phyloP scores from a whole-genome alignment of 2,888 invertebrate genomes.

The Caenorhabditis doughertyi region DNA sequence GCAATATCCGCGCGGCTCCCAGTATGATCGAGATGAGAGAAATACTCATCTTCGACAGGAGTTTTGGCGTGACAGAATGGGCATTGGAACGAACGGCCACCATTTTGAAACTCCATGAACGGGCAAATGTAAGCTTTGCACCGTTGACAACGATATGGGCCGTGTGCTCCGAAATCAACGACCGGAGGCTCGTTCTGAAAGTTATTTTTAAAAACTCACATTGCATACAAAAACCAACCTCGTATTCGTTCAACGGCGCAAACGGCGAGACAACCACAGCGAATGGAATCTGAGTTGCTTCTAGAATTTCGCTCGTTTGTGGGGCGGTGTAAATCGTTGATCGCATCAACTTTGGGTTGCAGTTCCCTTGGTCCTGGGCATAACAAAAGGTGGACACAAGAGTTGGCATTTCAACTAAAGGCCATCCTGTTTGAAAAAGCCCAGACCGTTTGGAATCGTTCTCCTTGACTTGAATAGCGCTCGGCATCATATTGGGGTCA shows the following conservation, averaged over 20 bases:
- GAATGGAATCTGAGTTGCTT: conserved; percentile 93
- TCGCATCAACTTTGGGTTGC: conserved; percentile 87
- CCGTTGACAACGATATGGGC: conserved; percentile 95
- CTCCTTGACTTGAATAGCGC: conserved; percentile 89
- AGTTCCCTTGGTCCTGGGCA: conserved; percentile 91
- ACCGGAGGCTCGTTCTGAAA: conserved; percentile 86
- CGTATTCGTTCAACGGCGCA: conserved; percentile 87
- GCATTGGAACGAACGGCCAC: conserved; percentile 96
- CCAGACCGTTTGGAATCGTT: conserved; percentile 92
- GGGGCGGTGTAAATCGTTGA: conserved; percentile 98
- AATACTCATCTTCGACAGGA: conserved; percentile 88
- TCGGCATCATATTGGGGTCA: conserved; percentile 82
- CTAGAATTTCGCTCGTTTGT: conserved; percentile 93
- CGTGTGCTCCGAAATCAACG: conserved; percentile 93
- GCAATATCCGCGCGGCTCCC: conserved; percentile 91
- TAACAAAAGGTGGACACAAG: conserved; percentile 94
- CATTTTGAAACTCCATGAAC: conserved; percentile 96
- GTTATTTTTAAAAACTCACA: background rate
- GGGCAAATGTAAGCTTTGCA: conserved; percentile 99
- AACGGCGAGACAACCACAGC: conserved; percentile 93
- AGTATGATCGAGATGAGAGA: conserved; percentile 94
- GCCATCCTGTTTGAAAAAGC: conserved; percentile 91
- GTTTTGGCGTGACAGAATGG: conserved; percentile 96
- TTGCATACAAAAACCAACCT: conserved; percentile 77
- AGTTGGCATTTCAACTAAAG: conserved; percentile 92